Conservation (phyloP, 2,113 vertebrate genomes). For the Etheostoma cragini region DNA sequence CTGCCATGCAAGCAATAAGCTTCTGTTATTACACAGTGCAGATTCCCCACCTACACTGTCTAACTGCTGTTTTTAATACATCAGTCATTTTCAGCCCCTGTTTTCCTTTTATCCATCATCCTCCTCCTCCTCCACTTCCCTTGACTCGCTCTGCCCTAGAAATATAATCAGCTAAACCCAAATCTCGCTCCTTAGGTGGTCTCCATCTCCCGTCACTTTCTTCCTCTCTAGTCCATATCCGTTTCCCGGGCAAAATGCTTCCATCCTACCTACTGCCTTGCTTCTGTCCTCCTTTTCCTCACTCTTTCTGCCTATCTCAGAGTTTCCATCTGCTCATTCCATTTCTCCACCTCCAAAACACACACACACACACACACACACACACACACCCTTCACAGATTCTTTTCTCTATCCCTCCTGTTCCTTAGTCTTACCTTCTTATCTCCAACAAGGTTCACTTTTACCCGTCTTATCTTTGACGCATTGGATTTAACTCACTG, state of each 20-base stretch:
- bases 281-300: slow-evolving; percentile 24
- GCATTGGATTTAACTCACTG: slow-evolving; percentile 11
- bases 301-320: background rate
- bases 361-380: background rate
- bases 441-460: slow-evolving; percentile 25
- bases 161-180: slow-evolving; percentile 56
- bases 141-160: slow-evolving; percentile 60
- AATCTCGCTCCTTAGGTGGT: slow-evolving; percentile 55
- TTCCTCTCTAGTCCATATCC: slow-evolving; percentile 16
- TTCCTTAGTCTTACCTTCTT: slow-evolving; percentile 27
- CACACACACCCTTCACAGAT: slow-evolving; percentile 4
- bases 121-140: slow-evolving; percentile 4
- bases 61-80: slow-evolving; percentile 41
- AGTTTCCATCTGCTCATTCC: background rate
- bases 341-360: background rate
- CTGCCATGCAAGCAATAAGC: slow-evolving; percentile 50
- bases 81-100: slow-evolving; percentile 36
- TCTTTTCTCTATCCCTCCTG: slow-evolving; percentile 17
- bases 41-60: slow-evolving; percentile 50
- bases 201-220: slow-evolving; percentile 36
- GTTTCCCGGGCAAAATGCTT: slow-evolving; percentile 3
- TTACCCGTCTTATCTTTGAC: slow-evolving; percentile 23
- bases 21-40: slow-evolving; percentile 40
- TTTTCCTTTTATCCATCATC: slow-evolving; percentile 48
- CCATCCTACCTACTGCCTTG: background rate